phyloP scores from a whole-genome alignment of 2,797 vertebrate species.

The Hemitrygon akajei region DNA sequence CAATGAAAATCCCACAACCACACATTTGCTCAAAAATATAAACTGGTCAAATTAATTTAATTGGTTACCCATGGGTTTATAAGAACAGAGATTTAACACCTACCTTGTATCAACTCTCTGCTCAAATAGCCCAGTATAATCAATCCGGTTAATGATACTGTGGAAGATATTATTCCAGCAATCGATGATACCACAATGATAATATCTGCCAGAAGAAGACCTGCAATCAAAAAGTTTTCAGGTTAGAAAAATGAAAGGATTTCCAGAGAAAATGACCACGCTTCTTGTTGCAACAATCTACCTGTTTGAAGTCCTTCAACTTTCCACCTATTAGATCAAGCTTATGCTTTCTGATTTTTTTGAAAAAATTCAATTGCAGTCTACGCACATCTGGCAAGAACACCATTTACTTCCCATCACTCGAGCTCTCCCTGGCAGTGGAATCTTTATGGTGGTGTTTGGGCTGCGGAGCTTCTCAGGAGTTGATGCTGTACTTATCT shows the following conservation, averaged over 20 bases:
- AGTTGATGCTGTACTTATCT: no score
- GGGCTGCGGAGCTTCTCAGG: no score
- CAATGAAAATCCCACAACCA: neutral
- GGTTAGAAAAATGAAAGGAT: neutral
- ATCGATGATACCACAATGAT: neutral
- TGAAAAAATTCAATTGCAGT: no score
- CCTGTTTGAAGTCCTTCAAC: neutral
- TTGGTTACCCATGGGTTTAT: neutral
- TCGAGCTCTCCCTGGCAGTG: no score
- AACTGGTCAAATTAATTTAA: neutral
- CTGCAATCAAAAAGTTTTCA: neutral
- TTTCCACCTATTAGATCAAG: neutral
- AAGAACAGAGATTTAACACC: neutral
- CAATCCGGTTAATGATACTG: neutral
- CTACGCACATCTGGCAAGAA: no score
- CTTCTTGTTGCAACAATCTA: neutral
- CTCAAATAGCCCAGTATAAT: no score
- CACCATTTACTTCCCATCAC: no score
- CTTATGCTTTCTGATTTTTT: neutral
- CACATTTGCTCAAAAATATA: neutral
- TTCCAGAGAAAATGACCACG: neutral
- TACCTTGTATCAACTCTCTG: neutral
- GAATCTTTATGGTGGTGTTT: no score
- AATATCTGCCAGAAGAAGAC: neutral
- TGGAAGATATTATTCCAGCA: neutral